Percentiles rank a stretch among this genome's conserved stretches.
phyloP scores from a whole-genome alignment of 2,113 vertebrate species.

The Psilopogon haemacephalus region DNA sequence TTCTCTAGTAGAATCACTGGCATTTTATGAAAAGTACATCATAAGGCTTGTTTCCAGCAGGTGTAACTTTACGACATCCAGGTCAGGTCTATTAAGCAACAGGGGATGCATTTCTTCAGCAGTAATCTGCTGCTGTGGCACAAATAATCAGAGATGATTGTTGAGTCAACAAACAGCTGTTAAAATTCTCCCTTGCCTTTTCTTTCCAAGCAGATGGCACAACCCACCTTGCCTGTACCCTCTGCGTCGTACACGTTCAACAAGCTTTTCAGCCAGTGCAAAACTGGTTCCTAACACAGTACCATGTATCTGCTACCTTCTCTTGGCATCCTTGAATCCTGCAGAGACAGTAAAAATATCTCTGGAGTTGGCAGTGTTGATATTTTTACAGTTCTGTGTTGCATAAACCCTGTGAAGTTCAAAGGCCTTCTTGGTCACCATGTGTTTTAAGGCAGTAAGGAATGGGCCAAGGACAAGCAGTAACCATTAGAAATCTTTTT shows the following conservation, averaged over 20 bases:
- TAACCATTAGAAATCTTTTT: not conserved
- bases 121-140: conserved; percentile 51
- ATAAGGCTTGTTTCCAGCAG: conserved; percentile 57
- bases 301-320: not conserved
- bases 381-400: not conserved
- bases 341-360: conserved; percentile 32
- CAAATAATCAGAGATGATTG: conserved; percentile 53
- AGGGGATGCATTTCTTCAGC: conserved; percentile 61
- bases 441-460: not conserved
- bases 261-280: conserved; percentile 13
- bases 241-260: not conserved
- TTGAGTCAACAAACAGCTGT: conserved; percentile 65
- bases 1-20: conserved; percentile 4
- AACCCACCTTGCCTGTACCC: not conserved
- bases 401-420: not conserved
- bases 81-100: conserved; percentile 62
- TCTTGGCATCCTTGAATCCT: conserved; percentile 18
- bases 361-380: not conserved
- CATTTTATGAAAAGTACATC: conserved; percentile 49
- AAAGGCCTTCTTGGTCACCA: not conserved
- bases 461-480: not conserved
- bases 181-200: conserved; percentile 48
- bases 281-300: not conserved
- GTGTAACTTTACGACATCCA: conserved; percentile 54
- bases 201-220: conserved; percentile 36